Base-by-base conservation (phyloP, 2,113 vertebrate species). In the Gallinago media region DNA sequence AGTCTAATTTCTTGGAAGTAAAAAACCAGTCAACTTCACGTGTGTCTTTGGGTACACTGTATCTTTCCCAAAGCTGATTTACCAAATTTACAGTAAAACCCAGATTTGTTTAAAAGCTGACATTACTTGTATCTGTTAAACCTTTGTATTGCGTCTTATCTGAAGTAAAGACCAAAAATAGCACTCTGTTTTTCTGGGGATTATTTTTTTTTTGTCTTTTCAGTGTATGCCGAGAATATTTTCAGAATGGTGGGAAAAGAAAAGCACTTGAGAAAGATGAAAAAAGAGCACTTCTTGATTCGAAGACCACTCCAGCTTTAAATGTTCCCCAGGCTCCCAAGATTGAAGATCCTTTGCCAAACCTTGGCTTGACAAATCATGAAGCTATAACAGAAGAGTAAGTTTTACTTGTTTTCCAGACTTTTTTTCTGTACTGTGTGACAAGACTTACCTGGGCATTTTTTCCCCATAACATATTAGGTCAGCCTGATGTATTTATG, bases 151-250 rank as follows among this genome's bases (percentile, higher is more conserved):
- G 3, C 49, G 4, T 85, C 27, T 68, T 56, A 22, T 7, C 22
- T 54, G 1, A 29, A 54, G 8, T 22, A 90, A 47, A 50, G 42
- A 86, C 29, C 22, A 74, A 65, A 85, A 94, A n/a, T 17, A 65
- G 13, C 55, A 56, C 88, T 55, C 32, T 2, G 18, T 42, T 95
- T 90, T 93, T 88, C 70, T 92, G 89, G 61, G 40, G 20, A 58
- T 72, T 36, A n/a, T 66, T 68, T 71, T 89, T 81, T 80, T 80
- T 93, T 54, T 95, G 40, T 95, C 67, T 91, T 96, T 96, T 10
- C 97, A 99, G 99, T 94, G 98, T 99, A 84, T 99, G 99, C 96
- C 98, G 99, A 95, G 99, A 99, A 90, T 99, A 99, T 97, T 99
- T 99, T 96, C 98, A 99, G 97, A 99, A 99, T 9, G 99, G 99